Evolutionary conservation across 1,140 invertebrate genomes (phyloP), one percentile per base, ranked within the genome.

Genomic region (Oedothorax gibbosus): DNA sequence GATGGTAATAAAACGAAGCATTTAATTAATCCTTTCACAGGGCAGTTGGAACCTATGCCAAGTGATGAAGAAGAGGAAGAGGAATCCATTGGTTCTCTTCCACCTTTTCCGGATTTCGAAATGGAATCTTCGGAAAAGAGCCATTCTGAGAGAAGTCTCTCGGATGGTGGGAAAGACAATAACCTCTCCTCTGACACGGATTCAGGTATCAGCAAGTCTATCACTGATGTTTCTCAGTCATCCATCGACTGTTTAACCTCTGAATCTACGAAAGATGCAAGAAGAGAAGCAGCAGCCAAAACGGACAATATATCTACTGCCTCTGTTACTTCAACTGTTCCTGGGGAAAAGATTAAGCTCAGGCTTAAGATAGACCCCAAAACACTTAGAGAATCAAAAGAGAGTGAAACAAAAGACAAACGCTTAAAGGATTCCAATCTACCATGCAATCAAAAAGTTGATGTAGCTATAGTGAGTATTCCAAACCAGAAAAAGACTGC

Each of bases 21-120:
- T 91, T 92, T 97, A 4, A 95, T 97, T 54, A 97, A 97, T 91
- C 96, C 96, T 7, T 91, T 96, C 86, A 96, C 96, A 7, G 96
- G 96, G 14, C 93, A 95, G 87, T 89, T 97, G 87, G 96, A 97
- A 89, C 94, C 94, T 1, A 93, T 95, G 92, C 92, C 93, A 7
- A 94, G 88, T 82, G 89, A 88, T 83, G 89, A 89, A 56, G 87
- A 87, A 60, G 87, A 87, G 56, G 87, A 88, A 18, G 87, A 87
- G 54, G 85, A 86, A 75, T 86, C 86, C 12, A 84, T 84, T 49
- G 75, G 76, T 57, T 86, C 86, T 56, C 75, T 86, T 20, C 86
- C 86, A 57, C 86, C 81, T 18, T 86, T 86, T 73, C 86, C 86
- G 12, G 86, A 86, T 72, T 83, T 84, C 72, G 86, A 86, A 75